Base-by-base conservation (phyloP, 2,888 invertebrate genomes). In the Morpho deidamia region DNA sequence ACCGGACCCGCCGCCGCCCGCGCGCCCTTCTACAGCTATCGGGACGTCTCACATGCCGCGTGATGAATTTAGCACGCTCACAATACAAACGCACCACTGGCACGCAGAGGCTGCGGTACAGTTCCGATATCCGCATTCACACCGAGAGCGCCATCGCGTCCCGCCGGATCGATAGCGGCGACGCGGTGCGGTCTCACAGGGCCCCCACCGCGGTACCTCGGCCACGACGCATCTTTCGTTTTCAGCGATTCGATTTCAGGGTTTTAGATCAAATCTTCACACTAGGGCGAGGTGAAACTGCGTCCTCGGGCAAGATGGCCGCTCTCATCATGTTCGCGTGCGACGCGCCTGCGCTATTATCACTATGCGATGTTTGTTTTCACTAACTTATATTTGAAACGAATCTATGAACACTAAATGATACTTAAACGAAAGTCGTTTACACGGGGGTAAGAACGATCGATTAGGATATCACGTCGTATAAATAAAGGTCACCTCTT, bases 241-340 rank as follows among this genome's bases (percentile, higher is more conserved):
- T 63, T 59, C 64, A 61, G 62, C 56, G 59, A 59, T 67, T 64
- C 68, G 70, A 71, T 75, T 71, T 61, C 69, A 71, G 67, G 71
- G 52, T 70, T 73, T 66, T 68, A 63, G 70, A 76, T 81, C 72
- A 83, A 73, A 70, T 71, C 83, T 76, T 65, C 77, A 78, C 71
- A 81, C 85, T 81, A 74, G 85, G 88, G 88, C 87, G 88, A 87
- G 87, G 86, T 84, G 82, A 86, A 80, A 85, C 74, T 82, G 82
- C 80, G 84, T 84, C 81, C 76, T 83, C 85, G 67, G 70, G 79
- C 85, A 88, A 88, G 81, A 89, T 88, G 88, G 88, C 88, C 83
- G 88, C 81, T 81, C 68, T 83, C 83, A 78, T 84, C 83, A 81
- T 85, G 81, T 79, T 80, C 83, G 76, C 71, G 75, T 68, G 74